Base-by-base conservation (phyloP, 2,888 invertebrate genomes). In the Neuroscelio doddi region DNA sequence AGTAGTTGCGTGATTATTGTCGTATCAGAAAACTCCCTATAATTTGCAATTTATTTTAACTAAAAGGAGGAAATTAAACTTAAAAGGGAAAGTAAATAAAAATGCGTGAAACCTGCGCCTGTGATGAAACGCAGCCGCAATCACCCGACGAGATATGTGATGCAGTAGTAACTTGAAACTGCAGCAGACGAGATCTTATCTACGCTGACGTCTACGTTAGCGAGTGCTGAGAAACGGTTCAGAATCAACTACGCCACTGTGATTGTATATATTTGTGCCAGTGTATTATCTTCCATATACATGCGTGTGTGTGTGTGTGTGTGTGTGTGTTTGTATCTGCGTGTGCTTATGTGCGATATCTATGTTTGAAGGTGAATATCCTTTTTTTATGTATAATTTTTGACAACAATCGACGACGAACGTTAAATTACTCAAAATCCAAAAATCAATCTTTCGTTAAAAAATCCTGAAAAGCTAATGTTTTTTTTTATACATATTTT, bases 131-230 rank as follows among this genome's bases (percentile, higher is more conserved):
- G 61, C 66, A 70, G 72, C 64, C 68, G 72, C 71, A 69, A 72
- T 74, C 72, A 74, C 65, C 72, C 67, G 69, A 55, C 74, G 67
- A 73, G 72, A 70, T 69, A 69, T 67, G n/a, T n/a, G 72, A 68
- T 62, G 74, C 72, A 69, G 46, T 64, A 70, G 80, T 78, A 80
- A 80, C 76, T 69, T 55, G 80, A 80, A 77, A 74, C 77, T 65
- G 68, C 70, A 55, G 66, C 68, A 68, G 63, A 58, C 55, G 49
- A 77, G 79, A 80, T 78, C 64, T 49, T 77, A 81, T 82, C 81
- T 61, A 58, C 64, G 74, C 75, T 77, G 80, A 81, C 80, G 78
- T 80, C 80, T 78, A 71, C 74, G 78, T 81, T 79, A 80, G 78
- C 76, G 50, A 74, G 69, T 67, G 69, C 64, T 70, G 70, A 73